phyloP scores from a whole-genome alignment of 2,113 vertebrate genomes.

The Lipophrys pholis region DNA sequence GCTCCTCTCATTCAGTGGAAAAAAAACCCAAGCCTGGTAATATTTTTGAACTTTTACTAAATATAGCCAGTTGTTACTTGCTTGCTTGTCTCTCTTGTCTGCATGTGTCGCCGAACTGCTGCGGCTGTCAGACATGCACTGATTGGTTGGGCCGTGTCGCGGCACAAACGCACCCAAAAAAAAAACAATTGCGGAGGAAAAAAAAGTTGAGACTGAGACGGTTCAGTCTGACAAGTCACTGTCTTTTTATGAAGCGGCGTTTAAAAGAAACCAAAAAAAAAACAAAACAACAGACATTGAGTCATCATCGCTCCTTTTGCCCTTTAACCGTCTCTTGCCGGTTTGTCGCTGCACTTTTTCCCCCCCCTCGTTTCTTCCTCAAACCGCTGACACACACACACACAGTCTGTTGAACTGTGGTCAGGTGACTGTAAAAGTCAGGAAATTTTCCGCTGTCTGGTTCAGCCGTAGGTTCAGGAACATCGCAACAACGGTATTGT shows the following conservation, averaged over 20 bases:
- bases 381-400: constrained; percentile 1
- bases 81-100: neutral
- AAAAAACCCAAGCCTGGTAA: constrained; percentile 17
- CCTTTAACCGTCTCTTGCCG: neutral
- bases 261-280: neutral
- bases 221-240: neutral
- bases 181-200: neutral
- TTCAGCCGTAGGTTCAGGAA: neutral
- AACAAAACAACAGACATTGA: too few species aligned
- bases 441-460: neutral
- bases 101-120: neutral
- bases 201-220: neutral
- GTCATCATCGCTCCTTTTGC: neutral
- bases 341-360: neutral
- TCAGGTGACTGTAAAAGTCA: neutral
- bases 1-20: neutral
- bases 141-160: constrained; percentile 20
- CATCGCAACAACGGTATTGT: neutral
- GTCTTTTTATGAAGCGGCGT: neutral
- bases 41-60: constrained; percentile 25
- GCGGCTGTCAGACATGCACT: neutral
- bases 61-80: constrained; percentile 35
- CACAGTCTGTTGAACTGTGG: neutral
- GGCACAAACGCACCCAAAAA: neutral
- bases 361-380: neutral